Base-by-base conservation (phyloP, 2,888 invertebrate genomes). In the Torymus texanus region DNA sequence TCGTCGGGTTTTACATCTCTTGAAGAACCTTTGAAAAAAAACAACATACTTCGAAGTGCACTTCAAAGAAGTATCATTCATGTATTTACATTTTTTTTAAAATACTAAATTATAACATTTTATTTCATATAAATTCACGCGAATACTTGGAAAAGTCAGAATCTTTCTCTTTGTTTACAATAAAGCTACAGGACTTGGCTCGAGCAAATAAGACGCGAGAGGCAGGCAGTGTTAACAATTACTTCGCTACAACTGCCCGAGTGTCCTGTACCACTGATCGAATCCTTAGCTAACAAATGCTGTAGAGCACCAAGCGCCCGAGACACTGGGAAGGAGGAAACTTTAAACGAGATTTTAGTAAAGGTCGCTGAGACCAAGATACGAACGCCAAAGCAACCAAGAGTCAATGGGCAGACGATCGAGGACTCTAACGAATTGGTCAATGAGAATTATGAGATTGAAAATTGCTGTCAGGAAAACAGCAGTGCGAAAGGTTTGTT, bases 191-290 rank as follows among this genome's bases (percentile, higher is more conserved):
- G 86, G 80, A 88, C 85, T 16, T 89, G 88, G 88, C 77, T 88
- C 29, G 85, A 88, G 63, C 83, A 84, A 51, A 82, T 87, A 16
- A 85, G 86, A 63, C 87, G 85, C 18, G 88, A 89, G 67, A 84
- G 84, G 10, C 88, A 86, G 11, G 86, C 89, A 5, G 86, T 87
- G 79, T 82, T 89, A 72, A 89, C 89, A 75, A 87, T 89, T 79
- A 88, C 87, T 59, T 89, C 89, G 2, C 76, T 89, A 73, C 86
- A 89, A 76, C 85, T 89, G 59, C 89, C 89, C 41, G 88, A 89
- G 61, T 88, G 86, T 58, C 85, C 89, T 62, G 84, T 89, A 58
- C 89, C 89, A 12, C 75, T 89, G 82, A 87, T 89, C 80, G 88
- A 89, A 18, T 88, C 86, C 0, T 88, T 87, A 76, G 85, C 86